Base-by-base conservation (phyloP, 2,888 invertebrate genomes). In the Agrilus biguttatus region DNA sequence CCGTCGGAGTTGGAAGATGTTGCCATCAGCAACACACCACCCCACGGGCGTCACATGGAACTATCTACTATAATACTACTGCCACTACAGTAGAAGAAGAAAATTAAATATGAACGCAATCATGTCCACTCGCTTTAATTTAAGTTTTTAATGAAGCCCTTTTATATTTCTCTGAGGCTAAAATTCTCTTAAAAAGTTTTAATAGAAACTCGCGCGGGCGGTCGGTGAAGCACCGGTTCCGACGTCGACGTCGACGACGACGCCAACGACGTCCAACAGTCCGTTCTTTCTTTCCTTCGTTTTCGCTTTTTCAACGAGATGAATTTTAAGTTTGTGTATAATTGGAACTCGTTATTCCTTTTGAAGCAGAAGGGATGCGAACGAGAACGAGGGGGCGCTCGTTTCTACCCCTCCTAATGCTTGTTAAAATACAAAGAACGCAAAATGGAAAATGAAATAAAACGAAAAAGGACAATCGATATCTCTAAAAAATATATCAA, bases 251-350 rank as follows among this genome's bases (percentile, higher is more conserved):
- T 3, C 19, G 36, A 14, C 19, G 13, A 12, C 17, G 37, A 17
- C 21, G 28, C 38, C 28, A 28, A 17, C 6, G 39, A 28, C 32
- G 32, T 33, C 14, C 32, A 28, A 44, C 45, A 45, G 14, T 32
- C 40, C 54, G 28, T 28, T 10, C 28, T 8, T 28, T 28, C 8
- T 61, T 58, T 57, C 59, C 58, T 60, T 28, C 59, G 59, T 60
- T 28, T 28, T 58, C 61, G 60, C 62, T 65, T 63, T 65, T 63
- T 63, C 65, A 65, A 63, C 62, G 65, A 63, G 63, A 60, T 63
- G 63, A 63, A 65, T 65, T 65, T 63, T 65, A 65, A 65, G 63
- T 65, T 63, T 61, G 62, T 61, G 61, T 62, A 63, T 63, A 63
- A 63, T 63, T 63, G 61, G 61, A 59, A 62, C 57, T 61, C 57